Conservation (phyloP, 2,113 vertebrate genomes). For the Stegastes partitus region DNA sequence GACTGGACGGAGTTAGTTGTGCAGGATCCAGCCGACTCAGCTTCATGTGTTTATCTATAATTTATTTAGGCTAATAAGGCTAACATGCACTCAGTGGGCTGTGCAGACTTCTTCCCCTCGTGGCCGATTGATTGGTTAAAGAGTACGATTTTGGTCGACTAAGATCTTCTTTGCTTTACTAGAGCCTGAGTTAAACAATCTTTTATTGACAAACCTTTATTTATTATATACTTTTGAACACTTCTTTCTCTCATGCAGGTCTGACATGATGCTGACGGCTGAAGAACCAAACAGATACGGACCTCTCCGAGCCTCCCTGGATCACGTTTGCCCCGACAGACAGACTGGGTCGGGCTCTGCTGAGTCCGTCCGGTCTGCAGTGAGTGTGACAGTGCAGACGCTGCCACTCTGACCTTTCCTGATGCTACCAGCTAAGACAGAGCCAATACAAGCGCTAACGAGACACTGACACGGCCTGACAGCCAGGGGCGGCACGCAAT, state of each 20-base stretch:
- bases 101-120: too few relatives aligned
- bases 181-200: too few relatives aligned
- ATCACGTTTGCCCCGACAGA: conserved; percentile 43
- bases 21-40: too few relatives aligned
- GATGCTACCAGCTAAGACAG: conserved; percentile 64
- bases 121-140: too few relatives aligned
- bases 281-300: conserved; percentile 24
- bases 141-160: too few relatives aligned
- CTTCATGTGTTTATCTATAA: too few relatives aligned
- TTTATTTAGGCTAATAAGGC: too few relatives aligned
- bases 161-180: too few relatives aligned
- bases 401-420: conserved; percentile 74
- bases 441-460: conserved; percentile 72
- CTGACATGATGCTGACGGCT: conserved; percentile 9
- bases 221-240: too few relatives aligned
- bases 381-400: conserved; percentile 66
- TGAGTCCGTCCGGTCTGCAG: conserved; percentile 47
- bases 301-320: background rate
- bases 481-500: conserved; percentile 70
- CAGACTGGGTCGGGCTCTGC: conserved; percentile 34
- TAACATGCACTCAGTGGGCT: too few relatives aligned
- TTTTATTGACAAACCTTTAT: too few relatives aligned
- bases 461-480: conserved; percentile 78
- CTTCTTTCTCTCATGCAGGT: background rate
- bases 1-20: too few relatives aligned